Conservation (phyloP, 2,113 vertebrate genomes). For the Colinus virginianus region DNA sequence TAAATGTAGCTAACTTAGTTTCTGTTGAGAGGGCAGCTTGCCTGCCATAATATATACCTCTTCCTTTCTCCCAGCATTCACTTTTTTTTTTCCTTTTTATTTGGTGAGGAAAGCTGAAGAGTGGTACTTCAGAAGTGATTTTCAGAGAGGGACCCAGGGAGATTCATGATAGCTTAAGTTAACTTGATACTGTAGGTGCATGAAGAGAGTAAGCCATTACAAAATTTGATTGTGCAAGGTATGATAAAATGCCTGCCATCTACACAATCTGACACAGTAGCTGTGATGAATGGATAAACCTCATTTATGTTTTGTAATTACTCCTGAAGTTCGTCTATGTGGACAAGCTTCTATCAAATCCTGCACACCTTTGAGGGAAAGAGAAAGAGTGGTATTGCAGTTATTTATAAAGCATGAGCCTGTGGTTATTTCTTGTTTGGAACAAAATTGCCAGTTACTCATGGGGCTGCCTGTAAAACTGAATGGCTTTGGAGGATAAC, state of each 20-base stretch:
- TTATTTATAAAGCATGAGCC: background rate
- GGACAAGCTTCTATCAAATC: background rate
- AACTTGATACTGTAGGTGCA: background rate
- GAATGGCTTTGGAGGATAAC: background rate
- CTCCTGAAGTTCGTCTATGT: background rate
- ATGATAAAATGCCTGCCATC: background rate
- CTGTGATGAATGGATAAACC: background rate
- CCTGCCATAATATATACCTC: background rate
- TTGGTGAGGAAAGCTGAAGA: background rate
- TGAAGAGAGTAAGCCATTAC: background rate
- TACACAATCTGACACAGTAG: background rate
- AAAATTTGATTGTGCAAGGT: background rate
- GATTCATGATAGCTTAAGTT: background rate
- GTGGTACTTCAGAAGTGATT: background rate
- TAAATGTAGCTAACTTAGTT: background rate
- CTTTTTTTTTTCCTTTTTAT: no score
- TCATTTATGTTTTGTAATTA: background rate
- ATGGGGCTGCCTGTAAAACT: background rate
- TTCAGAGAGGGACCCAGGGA: background rate
- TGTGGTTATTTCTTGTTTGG: background rate
- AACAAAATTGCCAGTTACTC: background rate
- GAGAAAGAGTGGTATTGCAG: background rate
- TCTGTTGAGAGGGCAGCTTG: background rate
- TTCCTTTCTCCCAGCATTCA: background rate
- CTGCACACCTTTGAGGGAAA: background rate